These are phyloP conservation scores for Mythimna lalbum DNA, from an alignment of 2,888 invertebrate species.

Conservation along the genomic window DNA sequence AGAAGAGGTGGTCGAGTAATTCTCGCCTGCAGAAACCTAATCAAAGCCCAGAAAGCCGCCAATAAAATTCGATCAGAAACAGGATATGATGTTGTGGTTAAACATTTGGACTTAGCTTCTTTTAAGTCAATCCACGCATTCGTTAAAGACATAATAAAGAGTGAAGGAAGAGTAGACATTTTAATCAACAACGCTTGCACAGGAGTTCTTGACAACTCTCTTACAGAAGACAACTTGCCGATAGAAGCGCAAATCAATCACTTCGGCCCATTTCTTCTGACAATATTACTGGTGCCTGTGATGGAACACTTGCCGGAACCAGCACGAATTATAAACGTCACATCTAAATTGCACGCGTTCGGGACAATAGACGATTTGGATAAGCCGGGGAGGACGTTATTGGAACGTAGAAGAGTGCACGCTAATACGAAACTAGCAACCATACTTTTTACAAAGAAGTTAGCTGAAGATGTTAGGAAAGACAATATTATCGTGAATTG, in stretches of 20 bases:
- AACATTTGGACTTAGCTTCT: constrained; percentile 93
- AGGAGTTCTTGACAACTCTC: constrained; percentile 91
- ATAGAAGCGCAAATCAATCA: constrained; percentile 97
- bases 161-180: constrained; percentile 93
- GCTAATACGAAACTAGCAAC: constrained; percentile 95
- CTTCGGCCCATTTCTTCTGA: constrained; percentile 96
- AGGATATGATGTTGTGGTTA: constrained; percentile 92
- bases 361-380: constrained; percentile 92
- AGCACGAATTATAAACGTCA: constrained; percentile 93
- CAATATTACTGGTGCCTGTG: constrained; percentile 94
- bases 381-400: constrained; percentile 90
- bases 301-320: constrained; percentile 92
- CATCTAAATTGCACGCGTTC: constrained; percentile 93
- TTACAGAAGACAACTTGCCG: constrained; percentile 95
- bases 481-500: constrained; percentile 94
- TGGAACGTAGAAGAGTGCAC: constrained; percentile 86
- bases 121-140: constrained; percentile 94
- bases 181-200: constrained; percentile 96
- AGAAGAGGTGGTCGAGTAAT: constrained; percentile 88
- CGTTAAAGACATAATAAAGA: constrained; percentile 93
- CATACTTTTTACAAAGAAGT: constrained; percentile 92
- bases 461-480: constrained; percentile 91
- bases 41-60: constrained; percentile 75
- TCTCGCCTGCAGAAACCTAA: constrained; percentile 86
- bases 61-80: constrained; percentile 92